Conservation (phyloP, 2,888 invertebrate species). For the Flexamia atlantica region DNA sequence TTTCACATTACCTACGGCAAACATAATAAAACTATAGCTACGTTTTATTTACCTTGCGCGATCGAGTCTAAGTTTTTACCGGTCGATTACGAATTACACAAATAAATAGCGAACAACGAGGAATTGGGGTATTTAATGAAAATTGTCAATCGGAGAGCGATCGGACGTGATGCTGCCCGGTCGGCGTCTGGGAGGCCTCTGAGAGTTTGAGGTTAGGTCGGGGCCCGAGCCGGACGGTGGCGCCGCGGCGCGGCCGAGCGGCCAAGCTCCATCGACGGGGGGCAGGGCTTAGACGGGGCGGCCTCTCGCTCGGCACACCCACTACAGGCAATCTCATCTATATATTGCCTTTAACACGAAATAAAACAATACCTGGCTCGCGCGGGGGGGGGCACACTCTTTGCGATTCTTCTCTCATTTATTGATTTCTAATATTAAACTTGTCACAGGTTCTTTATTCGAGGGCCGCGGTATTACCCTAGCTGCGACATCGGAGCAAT, state of each 20-base stretch:
- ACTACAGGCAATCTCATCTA: constrained; percentile 57
- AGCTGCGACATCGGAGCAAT: constrained; percentile 19
- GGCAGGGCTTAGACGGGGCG: constrained; percentile 43
- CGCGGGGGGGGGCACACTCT: constrained; percentile 16
- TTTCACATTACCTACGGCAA: no score
- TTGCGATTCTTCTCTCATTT: constrained; percentile 59
- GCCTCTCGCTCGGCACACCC: constrained; percentile 15
- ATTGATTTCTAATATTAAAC: constrained; percentile 59
- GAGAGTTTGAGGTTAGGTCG: constrained; percentile 44
- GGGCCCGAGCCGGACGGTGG: constrained; percentile 12
- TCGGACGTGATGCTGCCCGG: constrained; percentile 36
- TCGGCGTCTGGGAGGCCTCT: constrained; percentile 23
- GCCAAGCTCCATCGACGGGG: not conserved
- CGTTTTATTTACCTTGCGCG: not conserved
- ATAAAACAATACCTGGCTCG: constrained; percentile 57
- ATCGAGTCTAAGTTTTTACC: not conserved
- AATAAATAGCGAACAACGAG: not conserved
- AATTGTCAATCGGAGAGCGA: not conserved
- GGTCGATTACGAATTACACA: not conserved
- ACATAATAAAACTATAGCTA: not conserved
- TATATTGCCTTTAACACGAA: constrained; percentile 60
- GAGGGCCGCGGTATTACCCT: constrained; percentile 53
- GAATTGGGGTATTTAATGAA: constrained; percentile 39
- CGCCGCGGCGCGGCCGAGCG: not conserved
- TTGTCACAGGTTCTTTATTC: constrained; percentile 58